A percentile compares a stretch with the other conserved stretches of the same genome.
Conservation (phyloP, 2,888 invertebrate species). For the Nephrotoma appendiculata region DNA sequence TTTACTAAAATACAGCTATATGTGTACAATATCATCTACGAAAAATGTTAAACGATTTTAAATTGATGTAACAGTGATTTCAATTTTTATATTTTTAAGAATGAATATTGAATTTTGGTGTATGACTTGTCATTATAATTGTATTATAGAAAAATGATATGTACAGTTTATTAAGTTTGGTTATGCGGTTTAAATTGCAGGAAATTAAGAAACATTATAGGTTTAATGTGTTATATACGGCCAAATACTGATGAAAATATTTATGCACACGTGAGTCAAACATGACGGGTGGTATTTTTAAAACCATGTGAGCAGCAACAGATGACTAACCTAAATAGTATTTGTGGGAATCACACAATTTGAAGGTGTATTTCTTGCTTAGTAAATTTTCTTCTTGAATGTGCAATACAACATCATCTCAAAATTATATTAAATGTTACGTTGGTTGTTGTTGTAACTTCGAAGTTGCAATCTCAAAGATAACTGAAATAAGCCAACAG, state of each 20-base stretch:
- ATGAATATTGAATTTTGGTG: not conserved
- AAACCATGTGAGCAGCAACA: too few species aligned
- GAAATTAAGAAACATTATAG: not conserved
- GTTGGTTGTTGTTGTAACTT: too few species aligned
- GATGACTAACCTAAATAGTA: too few species aligned
- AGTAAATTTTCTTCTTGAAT: too few species aligned
- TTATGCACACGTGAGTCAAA: not conserved
- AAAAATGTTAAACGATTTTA: not conserved
- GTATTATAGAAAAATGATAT: not conserved
- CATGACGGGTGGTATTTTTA: not conserved
- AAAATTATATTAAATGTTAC: too few species aligned
- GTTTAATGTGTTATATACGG: not conserved
- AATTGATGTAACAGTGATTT: not conserved
- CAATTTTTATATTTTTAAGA: not conserved
- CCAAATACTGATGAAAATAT: not conserved
- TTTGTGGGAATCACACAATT: too few species aligned
- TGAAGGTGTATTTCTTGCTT: too few species aligned
- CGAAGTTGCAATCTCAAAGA: too few species aligned
- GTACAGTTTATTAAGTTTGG: not conserved
- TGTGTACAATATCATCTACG: not conserved
- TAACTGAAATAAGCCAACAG: too few species aligned
- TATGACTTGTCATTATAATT: not conserved
- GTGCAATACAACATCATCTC: too few species aligned
- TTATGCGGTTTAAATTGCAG: not conserved
- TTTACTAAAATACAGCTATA: not conserved